Evolutionary conservation across 2,888 invertebrate species (phyloP), one percentile per base, ranked within the genome.

Genomic region (Catocala fraxini): DNA sequence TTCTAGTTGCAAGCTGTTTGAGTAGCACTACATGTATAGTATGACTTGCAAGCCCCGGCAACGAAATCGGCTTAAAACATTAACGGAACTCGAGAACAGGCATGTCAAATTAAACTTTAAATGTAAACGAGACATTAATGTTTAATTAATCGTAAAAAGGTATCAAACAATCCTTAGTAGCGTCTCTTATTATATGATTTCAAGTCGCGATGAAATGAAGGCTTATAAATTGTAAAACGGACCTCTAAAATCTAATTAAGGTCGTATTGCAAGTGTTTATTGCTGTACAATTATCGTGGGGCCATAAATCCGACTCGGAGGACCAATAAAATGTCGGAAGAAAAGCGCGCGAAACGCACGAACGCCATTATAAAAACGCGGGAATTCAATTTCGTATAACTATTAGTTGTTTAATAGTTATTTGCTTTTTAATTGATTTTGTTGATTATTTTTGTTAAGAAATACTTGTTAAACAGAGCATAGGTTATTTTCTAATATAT

Each of bases 201-300:
- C 42, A 47, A 51, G n/a, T 56, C 47, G 56, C 42, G 6, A 34
- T 55, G 61, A 56, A 63, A 56, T 60, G 56, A 54, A 60, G 71
- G 68, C 64, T 74, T 77, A 70, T 70, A 72, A 74, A 77, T 73
- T 73, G 71, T 75, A 61, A 75, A 77, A 68, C 68, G 78, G 75
- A 79, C 75, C 85, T 81, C 81, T 79, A 75, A 85, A 87, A 81
- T 77, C 77, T 85, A 82, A 85, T 85, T 84, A 85, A 83, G 84
- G 78, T 86, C 83, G 79, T 82, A 83, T 83, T 85, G 79, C 84
- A 81, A 85, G 86, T 84, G 88, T 89, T 88, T 88, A 89, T 83
- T 82, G 82, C 83, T 63, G 74, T 77, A 77, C 80, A 80, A 82
- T 87, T 86, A 85, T 82, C 79, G 83, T 78, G 70, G 66, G 59